Evolutionary conservation across 2,888 invertebrate species (phyloP).

Genomic region (Hypsopygia costalis): DNA sequence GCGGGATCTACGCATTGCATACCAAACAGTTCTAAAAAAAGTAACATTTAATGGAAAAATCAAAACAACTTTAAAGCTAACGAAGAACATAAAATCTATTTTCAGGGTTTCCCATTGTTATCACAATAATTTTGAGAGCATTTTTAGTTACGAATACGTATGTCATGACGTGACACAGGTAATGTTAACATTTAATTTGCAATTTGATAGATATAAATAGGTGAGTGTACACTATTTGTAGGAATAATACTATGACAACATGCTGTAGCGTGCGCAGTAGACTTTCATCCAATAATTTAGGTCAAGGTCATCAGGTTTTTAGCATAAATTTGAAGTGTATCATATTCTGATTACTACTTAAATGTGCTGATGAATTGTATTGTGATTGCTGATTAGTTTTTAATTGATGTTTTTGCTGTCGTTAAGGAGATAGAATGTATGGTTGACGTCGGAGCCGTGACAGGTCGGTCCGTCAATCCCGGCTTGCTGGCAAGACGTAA

Average conservation of each 20-base stretch:
- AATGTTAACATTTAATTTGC: conserved; percentile 13
- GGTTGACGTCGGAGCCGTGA: conserved; percentile 62
- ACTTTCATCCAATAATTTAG: conserved; percentile 49
- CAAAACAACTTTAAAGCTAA: conserved; percentile 7
- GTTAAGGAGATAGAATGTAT: conserved; percentile 47
- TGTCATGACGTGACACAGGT: conserved; percentile 10
- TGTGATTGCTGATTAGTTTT: too few relatives aligned
- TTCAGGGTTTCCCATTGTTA: conserved; percentile 19
- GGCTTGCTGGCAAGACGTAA: conserved; percentile 72
- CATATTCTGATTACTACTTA: conserved; percentile 8
- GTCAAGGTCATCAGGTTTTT: conserved; percentile 66
- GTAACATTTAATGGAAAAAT: conserved; percentile 9
- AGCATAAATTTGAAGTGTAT: conserved; percentile 21
- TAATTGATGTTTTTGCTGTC: conserved; percentile 28
- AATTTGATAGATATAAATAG: conserved; percentile 19
- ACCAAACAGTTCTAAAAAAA: conserved; percentile 8
- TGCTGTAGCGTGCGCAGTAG: conserved; percentile 25
- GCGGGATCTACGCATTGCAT: conserved; percentile 15
- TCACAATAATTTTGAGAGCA: conserved; percentile 20
- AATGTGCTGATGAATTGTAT: too few relatives aligned
- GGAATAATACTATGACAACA: conserved; percentile 18
- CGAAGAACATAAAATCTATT: conserved; percentile 10
- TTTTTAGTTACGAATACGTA: conserved; percentile 9
- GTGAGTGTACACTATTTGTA: conserved; percentile 35
- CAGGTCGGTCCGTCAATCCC: conserved; percentile 77